phyloP scores from a whole-genome alignment of 1,140 invertebrate genomes.

The Drosophila sulfurigaster region DNA sequence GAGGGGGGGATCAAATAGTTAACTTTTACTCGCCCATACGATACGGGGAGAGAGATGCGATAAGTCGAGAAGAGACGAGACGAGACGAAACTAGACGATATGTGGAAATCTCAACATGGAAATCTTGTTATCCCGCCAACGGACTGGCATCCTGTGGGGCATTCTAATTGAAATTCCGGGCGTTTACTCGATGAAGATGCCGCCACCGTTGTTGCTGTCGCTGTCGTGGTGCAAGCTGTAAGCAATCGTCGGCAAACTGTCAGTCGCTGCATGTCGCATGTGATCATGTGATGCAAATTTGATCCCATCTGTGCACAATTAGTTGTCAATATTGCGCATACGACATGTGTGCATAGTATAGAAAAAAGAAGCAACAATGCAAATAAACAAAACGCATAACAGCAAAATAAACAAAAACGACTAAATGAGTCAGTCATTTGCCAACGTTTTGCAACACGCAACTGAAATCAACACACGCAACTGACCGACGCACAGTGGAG shows the following conservation, averaged over 20 bases:
- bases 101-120: conserved; percentile 52
- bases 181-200: conserved; percentile 24
- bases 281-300: conserved; percentile 65
- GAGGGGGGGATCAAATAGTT: conserved; percentile 15
- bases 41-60: neutral
- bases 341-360: conserved; percentile 65
- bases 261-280: conserved; percentile 28
- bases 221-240: conserved; percentile 8
- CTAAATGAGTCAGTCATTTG: conserved; percentile 72
- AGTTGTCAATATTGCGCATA: conserved; percentile 80
- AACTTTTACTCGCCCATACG: conserved; percentile 31
- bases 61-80: neutral
- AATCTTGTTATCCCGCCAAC: conserved; percentile 67
- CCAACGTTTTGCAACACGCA: conserved; percentile 77
- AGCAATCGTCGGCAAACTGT: neutral
- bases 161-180: conserved; percentile 76
- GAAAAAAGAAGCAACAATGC: conserved; percentile 1
- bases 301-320: conserved; percentile 79
- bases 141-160: conserved; percentile 58
- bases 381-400: conserved; percentile 33
- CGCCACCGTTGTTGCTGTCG: neutral
- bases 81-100: neutral
- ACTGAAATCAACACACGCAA: conserved; percentile 74
- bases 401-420: conserved; percentile 58
- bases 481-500: conserved; percentile 46